Conservation (phyloP, 2,113 vertebrate species). For the Xenotilapia leptura region DNA sequence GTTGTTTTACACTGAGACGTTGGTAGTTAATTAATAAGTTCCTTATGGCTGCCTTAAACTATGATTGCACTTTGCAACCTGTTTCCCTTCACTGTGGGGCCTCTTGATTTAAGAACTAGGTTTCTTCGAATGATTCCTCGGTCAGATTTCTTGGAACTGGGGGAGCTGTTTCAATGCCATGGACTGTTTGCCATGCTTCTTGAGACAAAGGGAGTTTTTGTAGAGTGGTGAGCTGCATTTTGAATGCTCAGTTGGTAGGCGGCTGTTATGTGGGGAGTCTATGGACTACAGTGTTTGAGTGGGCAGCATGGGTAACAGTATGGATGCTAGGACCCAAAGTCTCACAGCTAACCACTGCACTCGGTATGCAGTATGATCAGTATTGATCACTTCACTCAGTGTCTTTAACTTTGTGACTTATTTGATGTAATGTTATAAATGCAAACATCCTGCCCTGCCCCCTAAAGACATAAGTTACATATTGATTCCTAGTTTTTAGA, state of each 20-base stretch:
- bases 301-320: not conserved
- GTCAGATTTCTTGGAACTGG: not conserved
- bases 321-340: not conserved
- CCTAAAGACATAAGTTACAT: too few relatives aligned
- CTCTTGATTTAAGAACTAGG: not conserved
- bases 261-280: not conserved
- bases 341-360: not conserved
- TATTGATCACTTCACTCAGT: not conserved
- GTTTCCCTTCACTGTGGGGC: not conserved
- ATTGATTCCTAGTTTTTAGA: not conserved
- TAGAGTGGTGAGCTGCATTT: not conserved
- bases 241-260: not conserved
- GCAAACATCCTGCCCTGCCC: not conserved
- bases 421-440: not conserved
- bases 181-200: not conserved
- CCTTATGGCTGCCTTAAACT: not conserved
- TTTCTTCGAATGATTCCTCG: not conserved
- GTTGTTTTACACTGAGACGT: rapidly evolving
- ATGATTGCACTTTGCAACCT: not conserved
- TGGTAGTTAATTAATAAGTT: not conserved
- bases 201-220: not conserved
- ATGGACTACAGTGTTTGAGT: not conserved
- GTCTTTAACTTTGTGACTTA: not conserved
- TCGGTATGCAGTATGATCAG: not conserved
- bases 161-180: not conserved